Evolutionary conservation across 2,113 vertebrate genomes (phyloP).

Genomic region (Misgurnus mizolepis): DNA sequence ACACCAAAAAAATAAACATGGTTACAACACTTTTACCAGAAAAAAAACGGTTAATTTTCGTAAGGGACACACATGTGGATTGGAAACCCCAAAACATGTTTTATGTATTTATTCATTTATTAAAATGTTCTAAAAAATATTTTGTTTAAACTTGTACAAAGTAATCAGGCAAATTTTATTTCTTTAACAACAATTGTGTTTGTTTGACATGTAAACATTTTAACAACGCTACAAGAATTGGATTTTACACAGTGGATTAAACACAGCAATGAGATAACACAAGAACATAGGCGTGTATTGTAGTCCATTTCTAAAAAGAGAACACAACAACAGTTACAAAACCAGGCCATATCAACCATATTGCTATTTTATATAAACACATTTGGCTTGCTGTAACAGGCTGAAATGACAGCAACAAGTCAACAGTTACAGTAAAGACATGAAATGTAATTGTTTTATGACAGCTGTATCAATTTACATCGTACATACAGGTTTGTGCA

Average conservation of each 20-base stretch:
- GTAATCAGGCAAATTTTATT: background rate
- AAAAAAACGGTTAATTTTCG: too few species aligned
- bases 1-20: too few species aligned
- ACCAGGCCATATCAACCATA: background rate
- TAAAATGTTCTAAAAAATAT: background rate
- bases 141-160: background rate
- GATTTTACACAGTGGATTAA: background rate
- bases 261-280: background rate
- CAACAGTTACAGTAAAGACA: background rate
- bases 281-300: background rate
- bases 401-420: background rate
- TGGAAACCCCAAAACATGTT: too few species aligned
- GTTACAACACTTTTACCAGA: too few species aligned
- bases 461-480: background rate
- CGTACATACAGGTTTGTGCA: background rate
- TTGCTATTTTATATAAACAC: background rate
- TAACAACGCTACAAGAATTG: background rate
- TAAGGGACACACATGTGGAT: too few species aligned
- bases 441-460: background rate
- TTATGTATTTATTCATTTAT: background rate
- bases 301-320: background rate
- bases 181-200: background rate
- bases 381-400: background rate
- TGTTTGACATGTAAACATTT: slow-evolving; percentile 3
- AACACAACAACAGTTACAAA: background rate